Evolutionary conservation across 1,140 invertebrate species (phyloP).

Genomic region (Whitmania pigra): DNA sequence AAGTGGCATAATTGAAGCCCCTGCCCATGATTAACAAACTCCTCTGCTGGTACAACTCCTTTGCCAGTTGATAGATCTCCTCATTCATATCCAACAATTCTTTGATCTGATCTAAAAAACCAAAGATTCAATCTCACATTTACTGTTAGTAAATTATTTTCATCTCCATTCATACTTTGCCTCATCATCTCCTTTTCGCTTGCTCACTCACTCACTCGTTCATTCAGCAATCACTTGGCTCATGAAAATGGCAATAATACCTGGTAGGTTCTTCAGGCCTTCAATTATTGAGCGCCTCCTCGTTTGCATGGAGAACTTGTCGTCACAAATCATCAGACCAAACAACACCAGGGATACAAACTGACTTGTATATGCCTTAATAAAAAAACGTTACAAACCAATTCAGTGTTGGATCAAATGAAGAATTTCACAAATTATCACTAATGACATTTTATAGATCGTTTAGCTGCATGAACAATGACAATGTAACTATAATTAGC

Average conservation of each 20-base stretch:
- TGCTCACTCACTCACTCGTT: not conserved
- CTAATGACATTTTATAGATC: too few species aligned
- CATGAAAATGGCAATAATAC: slow-evolving; percentile 32
- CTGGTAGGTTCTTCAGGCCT: slow-evolving; percentile 31
- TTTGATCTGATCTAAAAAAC: slow-evolving; percentile 22
- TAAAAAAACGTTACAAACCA: not conserved
- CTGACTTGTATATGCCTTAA: slow-evolving; percentile 87
- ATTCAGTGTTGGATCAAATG: too few species aligned
- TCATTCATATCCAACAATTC: slow-evolving; percentile 70
- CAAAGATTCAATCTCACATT: not conserved
- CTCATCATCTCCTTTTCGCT: too few species aligned
- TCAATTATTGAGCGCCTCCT: slow-evolving; percentile 49
- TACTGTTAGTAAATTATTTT: not conserved
- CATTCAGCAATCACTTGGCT: not conserved
- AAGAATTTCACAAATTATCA: too few species aligned
- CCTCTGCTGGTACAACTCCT: slow-evolving; percentile 82
- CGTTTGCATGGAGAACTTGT: slow-evolving; percentile 77
- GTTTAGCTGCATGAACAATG: too few species aligned
- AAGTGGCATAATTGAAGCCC: slow-evolving; percentile 97
- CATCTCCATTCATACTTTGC: not conserved
- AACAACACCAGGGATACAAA: slow-evolving; percentile 99
- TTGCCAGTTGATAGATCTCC: slow-evolving; percentile 72
- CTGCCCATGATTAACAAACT: slow-evolving; percentile 94
- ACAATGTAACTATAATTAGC: too few species aligned
- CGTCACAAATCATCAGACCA: slow-evolving; percentile 92